These are phyloP conservation scores for Pithys albifrons DNA, from an alignment of 2,113 vertebrate genomes.

Conservation along the genomic window DNA sequence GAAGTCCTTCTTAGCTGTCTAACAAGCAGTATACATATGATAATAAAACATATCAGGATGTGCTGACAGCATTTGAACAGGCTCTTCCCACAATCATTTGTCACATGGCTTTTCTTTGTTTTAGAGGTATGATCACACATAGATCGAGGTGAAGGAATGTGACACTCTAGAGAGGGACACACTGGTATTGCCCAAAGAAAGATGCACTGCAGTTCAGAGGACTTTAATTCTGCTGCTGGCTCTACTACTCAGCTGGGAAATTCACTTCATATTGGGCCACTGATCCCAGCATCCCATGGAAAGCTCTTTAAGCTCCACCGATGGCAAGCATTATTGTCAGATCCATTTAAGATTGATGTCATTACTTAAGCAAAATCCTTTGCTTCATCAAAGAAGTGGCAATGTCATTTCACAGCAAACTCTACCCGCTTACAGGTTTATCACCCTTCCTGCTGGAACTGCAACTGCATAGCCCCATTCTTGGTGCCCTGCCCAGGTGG, in stretches of 20 bases:
- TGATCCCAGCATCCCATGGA: background rate
- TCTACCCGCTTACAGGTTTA: fast-evolving
- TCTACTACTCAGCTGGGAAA: background rate
- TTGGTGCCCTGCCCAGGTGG: background rate
- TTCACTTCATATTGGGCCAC: background rate
- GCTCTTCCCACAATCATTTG: background rate
- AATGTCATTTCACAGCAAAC: background rate
- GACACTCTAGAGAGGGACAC: background rate
- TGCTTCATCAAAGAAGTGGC: background rate
- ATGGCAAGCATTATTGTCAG: background rate
- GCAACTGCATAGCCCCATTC: fast-evolving
- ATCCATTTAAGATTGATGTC: background rate
- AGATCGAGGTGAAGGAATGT: background rate
- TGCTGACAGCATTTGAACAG: background rate
- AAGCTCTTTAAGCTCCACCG: background rate
- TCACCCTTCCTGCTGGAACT: background rate
- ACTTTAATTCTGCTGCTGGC: background rate
- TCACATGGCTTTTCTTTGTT: background rate
- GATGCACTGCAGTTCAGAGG: background rate
- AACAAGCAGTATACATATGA: background rate
- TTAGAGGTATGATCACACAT: background rate
- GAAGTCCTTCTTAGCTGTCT: background rate
- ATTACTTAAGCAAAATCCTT: background rate
- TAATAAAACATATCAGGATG: background rate
- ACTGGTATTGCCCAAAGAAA: background rate